Conservation (phyloP, 1,140 invertebrate genomes). For the Caenorhabditis remanei region DNA sequence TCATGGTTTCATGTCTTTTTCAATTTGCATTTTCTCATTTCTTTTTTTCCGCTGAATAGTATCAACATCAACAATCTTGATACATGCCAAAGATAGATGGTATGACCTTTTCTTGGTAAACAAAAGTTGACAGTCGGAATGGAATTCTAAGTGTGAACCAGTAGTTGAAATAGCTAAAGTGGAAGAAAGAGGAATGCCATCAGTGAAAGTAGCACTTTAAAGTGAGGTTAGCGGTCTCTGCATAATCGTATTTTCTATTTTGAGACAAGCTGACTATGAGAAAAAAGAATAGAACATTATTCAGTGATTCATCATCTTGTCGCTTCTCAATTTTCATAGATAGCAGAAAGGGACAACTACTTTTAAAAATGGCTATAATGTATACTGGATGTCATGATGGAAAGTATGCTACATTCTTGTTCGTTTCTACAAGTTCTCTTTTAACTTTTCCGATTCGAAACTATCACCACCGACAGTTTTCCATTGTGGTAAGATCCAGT, state of each 20-base stretch:
- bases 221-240: background rate
- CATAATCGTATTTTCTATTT: constrained; percentile 17
- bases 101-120: constrained; percentile 39
- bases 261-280: background rate
- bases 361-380: too few species aligned
- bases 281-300: too few species aligned
- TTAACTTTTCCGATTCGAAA: background rate
- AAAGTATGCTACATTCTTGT: background rate
- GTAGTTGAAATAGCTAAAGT: background rate
- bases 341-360: too few species aligned
- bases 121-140: background rate
- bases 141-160: constrained; percentile 6
- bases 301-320: too few species aligned
- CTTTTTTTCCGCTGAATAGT: background rate
- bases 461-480: background rate
- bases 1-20: constrained; percentile 40
- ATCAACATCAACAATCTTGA: constrained; percentile 26
- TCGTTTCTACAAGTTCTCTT: background rate
- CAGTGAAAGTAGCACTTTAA: constrained; percentile 32
- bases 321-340: too few species aligned
- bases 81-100: constrained; percentile 44
- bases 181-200: background rate
- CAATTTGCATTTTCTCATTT: constrained; percentile 53
- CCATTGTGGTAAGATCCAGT: constrained; percentile 38
- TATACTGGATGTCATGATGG: background rate